Evolutionary conservation across 2,113 vertebrate species (phyloP), one percentile per base, ranked within the genome.

Genomic region (Rana temporaria): DNA sequence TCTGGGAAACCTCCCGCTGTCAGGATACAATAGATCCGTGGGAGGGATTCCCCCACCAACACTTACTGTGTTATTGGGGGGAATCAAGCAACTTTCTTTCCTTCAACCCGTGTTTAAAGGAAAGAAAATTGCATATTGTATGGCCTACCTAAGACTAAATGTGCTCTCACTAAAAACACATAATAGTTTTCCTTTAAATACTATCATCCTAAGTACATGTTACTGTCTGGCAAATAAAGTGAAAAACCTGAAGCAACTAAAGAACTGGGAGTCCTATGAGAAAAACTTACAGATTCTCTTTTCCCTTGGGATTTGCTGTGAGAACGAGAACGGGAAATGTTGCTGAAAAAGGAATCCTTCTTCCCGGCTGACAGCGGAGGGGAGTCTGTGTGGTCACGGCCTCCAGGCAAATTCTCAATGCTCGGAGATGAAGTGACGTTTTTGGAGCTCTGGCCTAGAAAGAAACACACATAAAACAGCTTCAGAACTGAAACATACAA

Each of bases 261-360:
- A 48, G 9, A 12, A 1, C 42, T 12, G 6, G 9, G 12, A 73
- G 0, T 68, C 3, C 6, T 72, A 3, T 7, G 34, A 84, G 59
- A 73, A 80, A 56, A 78, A 91, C 96, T 92, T 89, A 98, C 97
- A 81, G 90, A 91, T 81, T 99, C 98, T 85, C 95, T 99, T 85
- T 94, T 95, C 88, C 94, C 94, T 92, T 98, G 95, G 16, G 93
- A 95, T 93, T 96, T 99, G 93, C 96, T 99, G 86, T 98, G 97
- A 52, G 97, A 99, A 74, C 97, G 97, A 0, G 98, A 98, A 48
- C 97, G 97, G n/a, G 95, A 96, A 89, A 99, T 98, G 52, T 87
- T 93, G 90, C 92, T 95, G 87, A 99, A 99, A 90, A 99, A 99
- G 4, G 96, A 98, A 67, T 99, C 98, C 84, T 97, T 99, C 88